Evolutionary conservation across 2,797 vertebrate species (phyloP), one percentile per base, ranked within the genome.

Genomic region (Trachops cirrhosus): DNA sequence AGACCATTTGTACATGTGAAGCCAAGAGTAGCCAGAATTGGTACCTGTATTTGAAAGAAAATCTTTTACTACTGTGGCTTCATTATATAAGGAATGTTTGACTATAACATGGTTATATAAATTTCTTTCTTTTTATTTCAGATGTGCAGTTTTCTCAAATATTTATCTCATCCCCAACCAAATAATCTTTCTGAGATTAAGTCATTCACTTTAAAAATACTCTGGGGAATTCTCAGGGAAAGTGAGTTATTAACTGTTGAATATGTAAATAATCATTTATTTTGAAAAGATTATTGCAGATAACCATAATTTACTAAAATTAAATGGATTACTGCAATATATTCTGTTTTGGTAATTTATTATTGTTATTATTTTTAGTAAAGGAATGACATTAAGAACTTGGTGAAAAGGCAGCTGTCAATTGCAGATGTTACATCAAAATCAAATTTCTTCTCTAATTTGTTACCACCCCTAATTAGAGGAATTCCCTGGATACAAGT

Each of bases 401-500:
- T 83, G 89, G 79, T 96, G 82, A 95, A 96, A 96, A 98, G 94
- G 96, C 97, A 98, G 91, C 97, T 98, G 97, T 97, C 98, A 97
- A 97, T 98, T 98, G 97, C 96, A 98, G 97, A 98, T 98, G 96
- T 98, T 98, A 95, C 86, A 97, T 97, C 97, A 98, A 98, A 98
- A 92, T 95, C 94, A 97, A 98, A 97, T 98, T 98, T 98, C 92
- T 98, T 97, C 92, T 97, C 95, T 97, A 98, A 98, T 98, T 98
- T 97, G 97, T 97, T 98, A 96, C 93, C 97, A 98, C 96, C 98
- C 97, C 97, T 98, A 98, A 98, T 98, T 98, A 98, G 97, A 98
- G 98, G 97, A 98, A 98, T 98, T 98, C 98, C 98, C 97, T 97
- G 85, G 97, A 94, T 98, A 97, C 97, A 97, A 95, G 96, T 97